These are phyloP conservation scores for Chromobotia macracanthus DNA, from an alignment of 2,797 vertebrate species.

Conservation along the genomic window DNA sequence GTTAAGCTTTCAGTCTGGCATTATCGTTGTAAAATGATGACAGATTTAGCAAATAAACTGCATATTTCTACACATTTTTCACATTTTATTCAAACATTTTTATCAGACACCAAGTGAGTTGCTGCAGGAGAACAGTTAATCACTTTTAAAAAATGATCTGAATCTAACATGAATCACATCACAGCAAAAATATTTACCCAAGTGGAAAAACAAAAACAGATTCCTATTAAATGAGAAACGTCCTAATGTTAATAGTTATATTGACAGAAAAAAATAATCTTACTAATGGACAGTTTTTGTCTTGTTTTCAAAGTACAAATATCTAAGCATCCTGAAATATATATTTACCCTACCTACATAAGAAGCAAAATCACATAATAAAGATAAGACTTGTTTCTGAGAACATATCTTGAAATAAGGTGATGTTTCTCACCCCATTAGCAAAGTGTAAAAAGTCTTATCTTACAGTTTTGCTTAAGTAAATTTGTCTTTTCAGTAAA, in stretches of 20 bases:
- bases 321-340: neutral
- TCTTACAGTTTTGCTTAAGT: too few species aligned
- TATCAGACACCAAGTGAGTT: slow-evolving; percentile 13
- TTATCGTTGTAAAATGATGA: neutral
- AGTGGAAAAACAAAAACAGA: slow-evolving; percentile 4
- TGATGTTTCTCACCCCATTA: too few species aligned
- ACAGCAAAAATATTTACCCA: neutral
- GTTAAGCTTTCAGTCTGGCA: neutral
- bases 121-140: neutral
- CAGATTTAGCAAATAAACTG: too few species aligned
- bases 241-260: too few species aligned
- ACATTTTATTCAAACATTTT: too few species aligned
- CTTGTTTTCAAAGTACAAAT: too few species aligned
- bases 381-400: neutral
- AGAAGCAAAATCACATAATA: neutral
- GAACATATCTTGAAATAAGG: too few species aligned
- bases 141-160: slow-evolving; percentile 3
- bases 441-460: too few species aligned
- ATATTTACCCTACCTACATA: neutral
- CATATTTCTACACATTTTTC: too few species aligned
- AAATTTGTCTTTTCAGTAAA: too few species aligned
- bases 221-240: neutral
- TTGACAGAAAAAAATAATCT: too few species aligned
- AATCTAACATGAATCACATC: slow-evolving; percentile 29
- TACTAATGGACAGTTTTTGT: too few species aligned